Conservation (phyloP, 2,113 vertebrate genomes). For the Thalassarche chlororhynchos region DNA sequence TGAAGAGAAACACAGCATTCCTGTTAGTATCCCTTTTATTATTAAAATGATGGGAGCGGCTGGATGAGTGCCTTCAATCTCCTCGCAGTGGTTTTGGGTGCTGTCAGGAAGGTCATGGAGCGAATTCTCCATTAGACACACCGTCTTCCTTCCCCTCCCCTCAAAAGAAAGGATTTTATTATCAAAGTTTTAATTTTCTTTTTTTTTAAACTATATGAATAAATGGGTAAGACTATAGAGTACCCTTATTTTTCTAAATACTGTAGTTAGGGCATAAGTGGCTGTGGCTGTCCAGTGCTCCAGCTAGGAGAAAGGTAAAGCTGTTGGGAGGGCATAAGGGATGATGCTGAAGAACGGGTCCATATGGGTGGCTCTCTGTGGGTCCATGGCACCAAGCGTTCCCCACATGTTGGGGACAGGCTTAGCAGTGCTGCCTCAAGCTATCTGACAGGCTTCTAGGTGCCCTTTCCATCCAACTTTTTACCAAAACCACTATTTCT, state of each 20-base stretch:
- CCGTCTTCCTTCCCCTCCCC: neutral
- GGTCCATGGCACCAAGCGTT: neutral
- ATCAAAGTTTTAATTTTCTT: neutral
- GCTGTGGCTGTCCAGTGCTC: neutral
- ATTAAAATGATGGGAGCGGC: neutral
- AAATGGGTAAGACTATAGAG: neutral
- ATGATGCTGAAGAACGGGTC: neutral
- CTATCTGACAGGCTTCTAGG: neutral
- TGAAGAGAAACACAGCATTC: neutral
- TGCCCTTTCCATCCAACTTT: neutral
- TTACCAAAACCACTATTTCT: neutral
- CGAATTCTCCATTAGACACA: neutral
- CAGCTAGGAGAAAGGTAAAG: neutral
- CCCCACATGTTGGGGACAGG: neutral
- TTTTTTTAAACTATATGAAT: neutral
- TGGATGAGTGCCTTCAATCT: neutral
- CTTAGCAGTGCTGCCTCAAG: neutral
- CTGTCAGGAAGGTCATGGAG: neutral
- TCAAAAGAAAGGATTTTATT: neutral
- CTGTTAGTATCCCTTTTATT: neutral
- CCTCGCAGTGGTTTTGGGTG: neutral
- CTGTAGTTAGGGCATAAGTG: neutral
- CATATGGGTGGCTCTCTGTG: neutral
- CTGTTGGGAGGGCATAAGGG: neutral
- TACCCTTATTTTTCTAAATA: conserved; percentile 16